Conservation (phyloP, 2,888 invertebrate species). For the Lepidonotus clava region DNA sequence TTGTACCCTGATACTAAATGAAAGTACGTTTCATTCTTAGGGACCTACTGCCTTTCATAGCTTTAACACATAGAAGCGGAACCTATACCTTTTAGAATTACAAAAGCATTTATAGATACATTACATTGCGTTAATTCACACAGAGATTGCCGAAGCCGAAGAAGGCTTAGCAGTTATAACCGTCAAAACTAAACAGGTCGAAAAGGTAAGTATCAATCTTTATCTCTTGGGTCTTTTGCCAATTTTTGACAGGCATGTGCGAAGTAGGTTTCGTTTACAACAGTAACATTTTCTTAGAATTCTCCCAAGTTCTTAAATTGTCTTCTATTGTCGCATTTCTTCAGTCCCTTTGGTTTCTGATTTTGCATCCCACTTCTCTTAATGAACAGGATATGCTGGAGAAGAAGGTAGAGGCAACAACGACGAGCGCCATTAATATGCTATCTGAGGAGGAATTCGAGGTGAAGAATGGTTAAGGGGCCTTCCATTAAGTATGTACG, state of each 20-base stretch:
- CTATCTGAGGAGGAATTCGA: slow-evolving; percentile 40
- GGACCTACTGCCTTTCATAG: too few relatives aligned
- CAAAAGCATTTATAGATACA: background rate
- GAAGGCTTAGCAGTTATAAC: background rate
- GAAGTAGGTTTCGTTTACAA: too few relatives aligned
- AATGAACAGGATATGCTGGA: slow-evolving; percentile 14
- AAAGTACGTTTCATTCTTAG: too few relatives aligned
- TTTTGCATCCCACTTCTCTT: background rate
- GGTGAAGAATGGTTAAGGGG: too few relatives aligned
- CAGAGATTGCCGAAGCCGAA: background rate
- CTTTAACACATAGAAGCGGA: too few relatives aligned
- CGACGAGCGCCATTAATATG: slow-evolving; percentile 11
- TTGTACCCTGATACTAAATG: too few relatives aligned
- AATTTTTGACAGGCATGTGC: too few relatives aligned
- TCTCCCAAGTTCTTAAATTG: too few relatives aligned
- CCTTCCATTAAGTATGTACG: too few relatives aligned
- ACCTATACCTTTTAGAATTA: too few relatives aligned
- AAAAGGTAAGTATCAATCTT: slow-evolving; percentile 41
- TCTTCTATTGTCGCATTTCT: background rate
- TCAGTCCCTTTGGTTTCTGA: background rate
- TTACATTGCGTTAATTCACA: background rate
- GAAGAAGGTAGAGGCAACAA: slow-evolving; percentile 16
- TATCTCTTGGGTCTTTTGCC: too few relatives aligned
- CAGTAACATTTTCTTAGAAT: too few relatives aligned
- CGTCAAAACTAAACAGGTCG: slow-evolving; percentile 2